A percentile compares a stretch with the other conserved stretches of the same genome.
Conservation (phyloP, 2,888 invertebrate genomes). For the Pediacus dermestoides region DNA sequence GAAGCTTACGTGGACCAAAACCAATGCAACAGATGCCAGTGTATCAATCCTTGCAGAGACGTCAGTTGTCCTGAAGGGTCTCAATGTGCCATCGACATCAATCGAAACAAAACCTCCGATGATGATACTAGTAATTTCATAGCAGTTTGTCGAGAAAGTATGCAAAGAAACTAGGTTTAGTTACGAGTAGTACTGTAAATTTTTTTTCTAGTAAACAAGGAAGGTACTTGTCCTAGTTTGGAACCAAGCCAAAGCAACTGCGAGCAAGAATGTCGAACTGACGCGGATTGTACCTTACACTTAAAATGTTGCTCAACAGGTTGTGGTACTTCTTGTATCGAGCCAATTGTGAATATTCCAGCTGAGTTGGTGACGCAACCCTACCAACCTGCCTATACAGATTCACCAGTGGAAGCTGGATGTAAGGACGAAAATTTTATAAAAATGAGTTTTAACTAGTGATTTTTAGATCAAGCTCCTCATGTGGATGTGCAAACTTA, state of each 20-base stretch:
- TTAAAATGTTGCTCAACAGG: slow-evolving; percentile 80
- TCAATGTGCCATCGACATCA: slow-evolving; percentile 66
- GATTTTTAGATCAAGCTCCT: slow-evolving; percentile 42
- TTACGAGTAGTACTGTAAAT: too few species aligned
- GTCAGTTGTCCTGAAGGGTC: slow-evolving; percentile 60
- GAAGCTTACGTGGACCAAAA: slow-evolving; percentile 58
- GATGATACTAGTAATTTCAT: slow-evolving; percentile 51
- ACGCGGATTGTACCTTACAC: slow-evolving; percentile 75
- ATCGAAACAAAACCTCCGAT: slow-evolving; percentile 42
- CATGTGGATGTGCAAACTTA: slow-evolving; percentile 44
- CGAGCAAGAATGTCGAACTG: slow-evolving; percentile 69
- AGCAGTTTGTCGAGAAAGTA: slow-evolving; percentile 64
- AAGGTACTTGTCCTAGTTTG: slow-evolving; percentile 63
- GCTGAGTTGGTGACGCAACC: slow-evolving; percentile 42
- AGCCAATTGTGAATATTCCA: slow-evolving; percentile 49
- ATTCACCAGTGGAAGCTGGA: slow-evolving; percentile 34
- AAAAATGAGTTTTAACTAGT: background rate
- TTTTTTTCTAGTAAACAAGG: slow-evolving; percentile 58
- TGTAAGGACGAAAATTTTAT: slow-evolving; percentile 32
- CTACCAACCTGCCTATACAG: slow-evolving; percentile 47
- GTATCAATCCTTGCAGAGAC: slow-evolving; percentile 69
- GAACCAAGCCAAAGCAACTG: slow-evolving; percentile 55
- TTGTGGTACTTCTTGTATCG: slow-evolving; percentile 70
- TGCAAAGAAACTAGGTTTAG: too few species aligned
- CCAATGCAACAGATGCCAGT: slow-evolving; percentile 70